phyloP scores from a whole-genome alignment of 2,888 invertebrate species.

The Thecophora atra region DNA sequence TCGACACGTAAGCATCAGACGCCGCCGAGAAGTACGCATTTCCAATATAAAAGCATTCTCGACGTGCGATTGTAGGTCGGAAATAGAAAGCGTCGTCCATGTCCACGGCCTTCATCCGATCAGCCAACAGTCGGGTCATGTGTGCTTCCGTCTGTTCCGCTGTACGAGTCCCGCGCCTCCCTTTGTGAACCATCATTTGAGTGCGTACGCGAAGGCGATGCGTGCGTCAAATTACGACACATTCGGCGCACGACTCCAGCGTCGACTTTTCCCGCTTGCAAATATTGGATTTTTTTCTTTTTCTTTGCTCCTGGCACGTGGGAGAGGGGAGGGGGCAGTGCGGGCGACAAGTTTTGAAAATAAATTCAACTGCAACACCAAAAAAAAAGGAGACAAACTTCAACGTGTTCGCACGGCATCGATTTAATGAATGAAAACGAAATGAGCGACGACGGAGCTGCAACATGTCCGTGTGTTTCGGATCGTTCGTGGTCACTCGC shows the following conservation, averaged over 20 bases:
- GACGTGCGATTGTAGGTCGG: constrained; percentile 51
- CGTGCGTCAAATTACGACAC: constrained; percentile 41
- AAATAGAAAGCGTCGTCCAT: constrained; percentile 48
- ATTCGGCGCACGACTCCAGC: constrained; percentile 31
- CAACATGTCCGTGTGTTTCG: constrained; percentile 33
- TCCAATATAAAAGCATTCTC: constrained; percentile 37
- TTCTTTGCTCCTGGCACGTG: not conserved
- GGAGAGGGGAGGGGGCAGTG: constrained; percentile 16
- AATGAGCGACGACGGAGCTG: constrained; percentile 41
- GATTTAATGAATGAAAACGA: constrained; percentile 46
- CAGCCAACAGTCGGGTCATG: constrained; percentile 3
- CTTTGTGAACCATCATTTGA: constrained; percentile 38
- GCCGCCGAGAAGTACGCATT: constrained; percentile 34
- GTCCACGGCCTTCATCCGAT: constrained; percentile 7
- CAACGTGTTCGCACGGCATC: constrained; percentile 38
- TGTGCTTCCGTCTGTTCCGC: constrained; percentile 15
- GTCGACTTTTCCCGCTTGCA: constrained; percentile 37
- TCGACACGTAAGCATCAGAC: constrained; percentile 57
- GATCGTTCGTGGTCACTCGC: constrained; percentile 17
- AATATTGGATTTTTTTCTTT: constrained; percentile 35
- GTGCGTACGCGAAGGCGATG: constrained; percentile 39
- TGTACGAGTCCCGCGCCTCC: too few relatives aligned
- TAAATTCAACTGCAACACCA: constrained; percentile 37
- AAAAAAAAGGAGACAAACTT: constrained; percentile 1
- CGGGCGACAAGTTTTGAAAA: constrained; percentile 37